These are phyloP conservation scores for Chymomyza costata DNA, from an alignment of 1,140 invertebrate genomes.

Conservation along the genomic window DNA sequence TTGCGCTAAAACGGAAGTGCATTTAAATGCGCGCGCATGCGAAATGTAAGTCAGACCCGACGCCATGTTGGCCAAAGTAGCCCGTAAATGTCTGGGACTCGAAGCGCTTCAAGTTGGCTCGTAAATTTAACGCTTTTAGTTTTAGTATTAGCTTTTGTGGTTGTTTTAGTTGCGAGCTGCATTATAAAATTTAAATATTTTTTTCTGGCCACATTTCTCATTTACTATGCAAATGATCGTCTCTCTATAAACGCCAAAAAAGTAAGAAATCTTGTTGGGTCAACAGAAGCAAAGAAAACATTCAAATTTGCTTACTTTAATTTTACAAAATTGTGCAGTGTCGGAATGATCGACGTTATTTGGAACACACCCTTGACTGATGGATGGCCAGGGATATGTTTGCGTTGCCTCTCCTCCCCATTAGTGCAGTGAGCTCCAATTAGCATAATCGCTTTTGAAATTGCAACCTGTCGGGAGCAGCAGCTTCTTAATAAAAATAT, in stretches of 20 bases:
- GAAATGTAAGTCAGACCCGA: slow-evolving; percentile 45
- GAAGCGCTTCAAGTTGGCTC: slow-evolving; percentile 46
- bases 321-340: slow-evolving; percentile 46
- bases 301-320: slow-evolving; percentile 58
- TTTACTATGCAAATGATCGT: slow-evolving; percentile 54
- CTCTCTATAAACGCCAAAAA: too few relatives aligned
- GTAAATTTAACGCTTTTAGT: slow-evolving; percentile 67
- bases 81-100: slow-evolving; percentile 48
- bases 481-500: too few relatives aligned
- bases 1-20: slow-evolving; percentile 53
- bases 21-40: slow-evolving; percentile 72
- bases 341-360: slow-evolving; percentile 26
- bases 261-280: too few relatives aligned
- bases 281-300: too few relatives aligned
- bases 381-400: slow-evolving; percentile 22
- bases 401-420: too few relatives aligned
- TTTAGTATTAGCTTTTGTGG: slow-evolving; percentile 38
- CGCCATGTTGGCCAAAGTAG: slow-evolving; percentile 42
- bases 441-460: slow-evolving; percentile 69
- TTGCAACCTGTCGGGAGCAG: slow-evolving; percentile 46
- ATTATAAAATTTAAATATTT: slow-evolving; percentile 64
- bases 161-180: slow-evolving; percentile 13
- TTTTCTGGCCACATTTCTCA: slow-evolving; percentile 24
- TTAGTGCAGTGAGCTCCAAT: slow-evolving; percentile 37
- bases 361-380: neutral